Evolutionary conservation across 1,140 invertebrate species (phyloP).

Genomic region (fruit fly (Drosophila melanogaster)): DNA sequence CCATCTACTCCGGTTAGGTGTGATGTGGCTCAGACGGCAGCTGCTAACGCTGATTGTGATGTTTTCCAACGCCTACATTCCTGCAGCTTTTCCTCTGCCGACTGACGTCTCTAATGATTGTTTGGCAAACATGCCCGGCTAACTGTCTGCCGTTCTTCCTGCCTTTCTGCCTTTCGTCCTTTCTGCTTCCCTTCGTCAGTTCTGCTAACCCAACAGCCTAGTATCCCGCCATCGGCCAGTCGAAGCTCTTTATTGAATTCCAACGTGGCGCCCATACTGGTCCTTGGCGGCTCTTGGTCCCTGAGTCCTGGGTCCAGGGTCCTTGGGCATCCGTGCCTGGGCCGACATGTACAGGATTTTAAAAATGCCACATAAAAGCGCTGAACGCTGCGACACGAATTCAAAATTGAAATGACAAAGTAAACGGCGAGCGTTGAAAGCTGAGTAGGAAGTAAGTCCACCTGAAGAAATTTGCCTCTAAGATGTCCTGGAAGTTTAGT

Average conservation of each 20-base stretch:
- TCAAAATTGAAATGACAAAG: constrained; percentile 76
- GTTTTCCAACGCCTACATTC: constrained; percentile 49
- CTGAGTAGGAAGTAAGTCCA: constrained; percentile 10
- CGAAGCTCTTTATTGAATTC: constrained; percentile 73
- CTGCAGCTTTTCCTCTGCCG: constrained; percentile 13
- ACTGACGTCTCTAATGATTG: constrained; percentile 77
- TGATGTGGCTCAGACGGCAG: constrained; percentile 20
- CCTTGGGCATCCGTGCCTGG: constrained; percentile 43
- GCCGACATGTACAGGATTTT: constrained; percentile 76
- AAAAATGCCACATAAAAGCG: constrained; percentile 76
- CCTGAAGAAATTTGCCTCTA: not conserved
- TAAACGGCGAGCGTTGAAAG: constrained; percentile 44
- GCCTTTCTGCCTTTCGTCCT: not conserved
- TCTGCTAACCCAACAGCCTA: not conserved
- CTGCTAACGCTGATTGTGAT: constrained; percentile 74
- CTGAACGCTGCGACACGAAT: constrained; percentile 69
- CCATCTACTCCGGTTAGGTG: constrained; percentile 22
- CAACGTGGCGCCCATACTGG: constrained; percentile 34
- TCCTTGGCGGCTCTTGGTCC: constrained; percentile 21
- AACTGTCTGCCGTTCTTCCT: constrained; percentile 35
- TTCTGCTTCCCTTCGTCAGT: not conserved
- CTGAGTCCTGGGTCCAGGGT: constrained; percentile 12
- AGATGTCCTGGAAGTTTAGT: no score
- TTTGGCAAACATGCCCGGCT: constrained; percentile 69
- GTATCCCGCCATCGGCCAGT: constrained; percentile 10